Evolutionary conservation across 2,888 invertebrate genomes (phyloP), one percentile per base, ranked within the genome.

Genomic region (Amphimallon solstitiale): DNA sequence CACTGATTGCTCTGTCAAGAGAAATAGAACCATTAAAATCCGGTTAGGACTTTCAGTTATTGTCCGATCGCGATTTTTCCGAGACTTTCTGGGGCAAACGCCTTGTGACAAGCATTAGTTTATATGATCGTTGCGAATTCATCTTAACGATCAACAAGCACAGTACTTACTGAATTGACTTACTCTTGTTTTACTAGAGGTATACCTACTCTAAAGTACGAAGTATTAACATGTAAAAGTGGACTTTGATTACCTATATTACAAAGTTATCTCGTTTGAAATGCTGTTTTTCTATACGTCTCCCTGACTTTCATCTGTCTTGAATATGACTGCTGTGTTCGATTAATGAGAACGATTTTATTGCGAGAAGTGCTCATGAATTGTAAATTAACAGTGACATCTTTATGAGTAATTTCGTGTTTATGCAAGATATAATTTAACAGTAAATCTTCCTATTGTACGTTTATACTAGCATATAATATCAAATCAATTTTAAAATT

Each of bases 11-110:
- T 9, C 14, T 51, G 49, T 51, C 29, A 29, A 15, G 34, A 51
- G 51, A 51, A 51, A 51, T 51, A 51, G 51, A 35, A 3, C 51
- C 34, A 51, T 51, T 51, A 51, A 51, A 51, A 51, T 51, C 51
- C 51, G 51, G 51, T 51, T 51, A 7, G 15, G 15, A 51, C 51
- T 51, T 51, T 51, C 51, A 51, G 29, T 51, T 34, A 51, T 15
- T 51, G 51, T 51, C n/a, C 51, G 35, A 34, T 51, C 35, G 9
- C 15, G 34, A 51, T 34, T 10, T 35, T 34, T 51, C 35, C 17
- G 17, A 51, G 29, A 5, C 35, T 35, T 10, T 35, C 51, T 35
- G 35, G 34, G 17, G 17, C 17, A 51, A 51, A 34, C 10, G 15
- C 15, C 9, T 35, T 35, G 3, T 5, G n/a, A 35, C 17, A 10